Conservation (phyloP, 37 sponge, comb jelly and placozoan species). For the Chondrilla cf. caribensis region DNA sequence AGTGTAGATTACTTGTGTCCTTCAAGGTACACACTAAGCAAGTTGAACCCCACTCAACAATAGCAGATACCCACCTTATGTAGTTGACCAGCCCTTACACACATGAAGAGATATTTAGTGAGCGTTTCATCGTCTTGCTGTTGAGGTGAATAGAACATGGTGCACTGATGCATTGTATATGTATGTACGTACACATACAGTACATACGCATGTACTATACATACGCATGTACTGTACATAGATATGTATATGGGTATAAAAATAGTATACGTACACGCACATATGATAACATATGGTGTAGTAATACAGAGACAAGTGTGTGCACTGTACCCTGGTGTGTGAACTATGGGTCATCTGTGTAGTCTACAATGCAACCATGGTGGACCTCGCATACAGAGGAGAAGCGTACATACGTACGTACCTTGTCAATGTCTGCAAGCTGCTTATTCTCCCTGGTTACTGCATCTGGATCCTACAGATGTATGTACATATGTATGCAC, state of each 20-base stretch:
- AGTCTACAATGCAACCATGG: no score
- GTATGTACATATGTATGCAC: no score
- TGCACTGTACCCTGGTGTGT: no score
- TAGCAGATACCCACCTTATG: conserved; percentile 20
- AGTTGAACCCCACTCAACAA: neutral
- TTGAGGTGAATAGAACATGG: no score
- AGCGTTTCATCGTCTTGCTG: conserved; percentile 78
- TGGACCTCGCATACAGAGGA: no score
- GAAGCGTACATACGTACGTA: no score
- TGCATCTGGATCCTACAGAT: conserved; percentile 87
- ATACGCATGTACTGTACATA: no score
- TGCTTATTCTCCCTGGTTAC: conserved; percentile 56
- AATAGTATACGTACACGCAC: neutral
- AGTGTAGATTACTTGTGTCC: no score
- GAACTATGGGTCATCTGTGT: no score
- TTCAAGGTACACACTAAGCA: neutral
- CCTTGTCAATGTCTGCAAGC: conserved; percentile 73
- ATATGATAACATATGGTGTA: neutral
- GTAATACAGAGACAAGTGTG: neutral
- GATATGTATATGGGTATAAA: neutral
- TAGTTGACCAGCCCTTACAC: conserved; percentile 86
- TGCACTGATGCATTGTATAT: neutral
- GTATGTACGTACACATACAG: neutral
- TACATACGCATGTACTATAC: neutral
- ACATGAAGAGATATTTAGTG: conserved; percentile 68